Base-by-base conservation (phyloP, 2,113 vertebrate species). In the Verasper variegatus region DNA sequence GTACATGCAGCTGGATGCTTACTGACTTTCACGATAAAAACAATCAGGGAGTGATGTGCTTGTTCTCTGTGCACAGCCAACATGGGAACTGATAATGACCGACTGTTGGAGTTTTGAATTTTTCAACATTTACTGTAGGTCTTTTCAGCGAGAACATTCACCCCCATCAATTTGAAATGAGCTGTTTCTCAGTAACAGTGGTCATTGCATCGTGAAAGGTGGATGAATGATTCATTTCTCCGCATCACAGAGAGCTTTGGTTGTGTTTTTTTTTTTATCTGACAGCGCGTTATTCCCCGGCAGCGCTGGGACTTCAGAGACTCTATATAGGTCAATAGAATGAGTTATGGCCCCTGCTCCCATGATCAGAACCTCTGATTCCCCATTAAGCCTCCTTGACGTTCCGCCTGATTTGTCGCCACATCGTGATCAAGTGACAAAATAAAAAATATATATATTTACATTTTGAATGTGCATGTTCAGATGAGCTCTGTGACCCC, bases 341-440 rank as follows among this genome's bases (percentile, higher is more conserved):
- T 68, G 68, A 82, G 27, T 83, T 62, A 68, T 42, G 24, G 70
- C 63, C 52, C n/a, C 68, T 42, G 64, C 21, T 54, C 1, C 40
- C 21, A 45, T 57, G 57, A 82, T 82, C 80, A 80, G 78, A 83
- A 61, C 61, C 75, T 77, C 20, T n/a, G 42, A 84, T 82, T 71
- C 56, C 54, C 64, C 6, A 18, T 71, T 76, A 68, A 78, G 31
- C 62, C 31, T 58, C 31, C 65, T 35, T 64, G 66, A 37, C 27
- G 47, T 60, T 73, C 1, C 18, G 54, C 55, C 52, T 60, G 68
- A 76, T 52, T 10, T 6, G 0, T n/a, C 3, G 15, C 58, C 12
- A 35, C 56, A 20, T 35, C 31, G 11, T 31, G 64, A 70, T 51
- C 24, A 24, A 55, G 40, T 35, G 12, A 62, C 9, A 13, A 17